Evolutionary conservation across 2,113 vertebrate genomes (phyloP).

Genomic region (Benitochromis conjunctus): DNA sequence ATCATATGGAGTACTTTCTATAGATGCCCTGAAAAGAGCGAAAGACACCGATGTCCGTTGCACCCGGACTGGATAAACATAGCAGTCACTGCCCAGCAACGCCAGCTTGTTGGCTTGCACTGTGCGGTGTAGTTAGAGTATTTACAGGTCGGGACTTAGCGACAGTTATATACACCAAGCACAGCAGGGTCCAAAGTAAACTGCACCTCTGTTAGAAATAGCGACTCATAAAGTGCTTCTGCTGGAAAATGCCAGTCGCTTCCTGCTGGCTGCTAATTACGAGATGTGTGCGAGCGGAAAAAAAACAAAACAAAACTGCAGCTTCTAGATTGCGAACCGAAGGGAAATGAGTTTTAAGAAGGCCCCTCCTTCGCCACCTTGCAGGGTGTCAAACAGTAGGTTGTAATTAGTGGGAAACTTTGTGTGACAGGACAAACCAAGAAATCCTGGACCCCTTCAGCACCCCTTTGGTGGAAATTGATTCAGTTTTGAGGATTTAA

Average conservation of each 20-base stretch:
- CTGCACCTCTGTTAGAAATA: slow-evolving; percentile 55
- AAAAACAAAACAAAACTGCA: neutral
- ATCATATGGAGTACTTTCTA: slow-evolving; percentile 37
- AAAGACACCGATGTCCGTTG: slow-evolving; percentile 35
- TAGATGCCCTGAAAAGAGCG: slow-evolving; percentile 22
- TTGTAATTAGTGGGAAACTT: slow-evolving; percentile 51
- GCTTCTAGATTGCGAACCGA: neutral
- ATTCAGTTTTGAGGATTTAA: neutral
- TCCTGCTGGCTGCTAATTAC: slow-evolving; percentile 49
- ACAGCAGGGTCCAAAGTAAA: slow-evolving; percentile 52
- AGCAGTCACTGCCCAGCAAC: slow-evolving; percentile 31
- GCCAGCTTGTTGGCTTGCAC: neutral
- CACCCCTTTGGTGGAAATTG: neutral
- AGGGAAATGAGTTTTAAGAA: neutral
- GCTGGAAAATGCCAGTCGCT: slow-evolving; percentile 35
- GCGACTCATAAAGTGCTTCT: slow-evolving; percentile 52
- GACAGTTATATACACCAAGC: slow-evolving; percentile 16
- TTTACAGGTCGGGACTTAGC: slow-evolving; percentile 46
- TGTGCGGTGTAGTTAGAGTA: slow-evolving; percentile 24
- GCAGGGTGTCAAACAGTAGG: neutral
- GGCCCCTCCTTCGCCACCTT: neutral
- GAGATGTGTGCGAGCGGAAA: slow-evolving; percentile 15
- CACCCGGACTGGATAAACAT: slow-evolving; percentile 35
- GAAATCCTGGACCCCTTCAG: neutral
- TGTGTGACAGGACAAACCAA: slow-evolving; percentile 31